Base-by-base conservation (phyloP, 2,797 vertebrate species). In the Crocodylus rhombifer region DNA sequence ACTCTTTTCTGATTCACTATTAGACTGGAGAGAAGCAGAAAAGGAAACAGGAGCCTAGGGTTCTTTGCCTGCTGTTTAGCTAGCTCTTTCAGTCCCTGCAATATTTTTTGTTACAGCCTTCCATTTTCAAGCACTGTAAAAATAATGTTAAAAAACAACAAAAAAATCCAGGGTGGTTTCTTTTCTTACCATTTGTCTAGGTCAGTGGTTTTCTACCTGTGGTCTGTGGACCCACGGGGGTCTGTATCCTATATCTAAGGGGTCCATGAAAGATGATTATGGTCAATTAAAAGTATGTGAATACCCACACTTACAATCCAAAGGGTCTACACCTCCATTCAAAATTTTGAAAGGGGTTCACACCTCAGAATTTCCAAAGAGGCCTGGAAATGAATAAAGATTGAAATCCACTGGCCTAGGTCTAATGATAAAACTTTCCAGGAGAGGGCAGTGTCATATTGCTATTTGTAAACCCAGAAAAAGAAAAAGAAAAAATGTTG, bases 371-470 rank as follows among this genome's bases (percentile, higher is more conserved):
- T 51, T 51, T 51, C 42, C 42, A 11, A 51, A 51, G 42, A 51
- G 42, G 42, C 10, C 10, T 10, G 10, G 42, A 51, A 51, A 51
- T 51, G 10, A 51, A 51, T 10, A 51, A 51, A 51, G 42, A 10
- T 51, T 51, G 42, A 11, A 51, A 51, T 10, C 80, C 67, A 17
- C 5, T 26, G 0, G 6, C 76, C 26, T 51, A 13, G 9, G 30
- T 88, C 4, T 3, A 77, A 84, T 69, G 69, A 65, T 76, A 1
- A 3, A 11, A 3, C 26, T 77, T 30, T 84, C 97, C 98, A 97
- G 97, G 86, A 98, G 97, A 95, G 97, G 97, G 97, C 97, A 96
- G 16, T 87, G 51, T n/a, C 73, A 61, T 33, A 90, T 89, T 84
- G 88, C 26, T 87, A 51, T 86, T 87, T 42, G 14, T 30, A 67